phyloP scores from a whole-genome alignment of 2,113 vertebrate species.

The Haemorhous mexicanus region DNA sequence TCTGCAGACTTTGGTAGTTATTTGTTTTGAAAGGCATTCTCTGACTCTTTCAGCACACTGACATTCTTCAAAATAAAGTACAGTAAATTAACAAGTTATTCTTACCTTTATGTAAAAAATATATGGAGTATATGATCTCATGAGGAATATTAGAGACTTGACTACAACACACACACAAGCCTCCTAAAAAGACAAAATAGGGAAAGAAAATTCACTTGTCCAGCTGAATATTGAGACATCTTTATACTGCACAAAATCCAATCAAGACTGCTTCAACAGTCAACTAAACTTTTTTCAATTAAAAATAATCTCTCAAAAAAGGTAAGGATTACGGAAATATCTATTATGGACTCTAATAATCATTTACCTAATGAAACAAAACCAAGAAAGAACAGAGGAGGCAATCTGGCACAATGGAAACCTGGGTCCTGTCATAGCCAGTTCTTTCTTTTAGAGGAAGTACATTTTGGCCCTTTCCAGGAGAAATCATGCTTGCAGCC shows the following conservation, averaged over 20 bases:
- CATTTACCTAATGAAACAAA: not conserved
- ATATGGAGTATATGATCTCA: constrained; percentile 81
- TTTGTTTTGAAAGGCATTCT: not conserved
- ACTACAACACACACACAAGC: constrained; percentile 87
- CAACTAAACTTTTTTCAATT: not conserved
- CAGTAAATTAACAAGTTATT: not conserved
- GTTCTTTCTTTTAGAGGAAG: not conserved
- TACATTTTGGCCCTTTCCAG: not conserved
- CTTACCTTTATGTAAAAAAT: constrained; percentile 89
- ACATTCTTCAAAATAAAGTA: not conserved
- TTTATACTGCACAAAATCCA: not conserved
- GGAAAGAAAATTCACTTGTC: not conserved
- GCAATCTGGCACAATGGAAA: not conserved
- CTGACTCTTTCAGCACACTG: not conserved
- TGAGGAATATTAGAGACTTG: constrained; percentile 59
- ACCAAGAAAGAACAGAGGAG: not conserved
- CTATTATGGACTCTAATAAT: not conserved
- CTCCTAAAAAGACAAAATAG: constrained; percentile 74
- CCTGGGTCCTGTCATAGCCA: not conserved
- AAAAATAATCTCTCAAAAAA: not conserved
- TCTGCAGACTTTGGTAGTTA: not conserved
- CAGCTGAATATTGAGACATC: not conserved
- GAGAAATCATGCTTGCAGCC: not conserved
- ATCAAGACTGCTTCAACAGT: not conserved
- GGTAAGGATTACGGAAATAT: not conserved